Evolutionary conservation across 1,140 invertebrate genomes (phyloP), one percentile per base, ranked within the genome.

Genomic region (Drosophila jambulina): DNA sequence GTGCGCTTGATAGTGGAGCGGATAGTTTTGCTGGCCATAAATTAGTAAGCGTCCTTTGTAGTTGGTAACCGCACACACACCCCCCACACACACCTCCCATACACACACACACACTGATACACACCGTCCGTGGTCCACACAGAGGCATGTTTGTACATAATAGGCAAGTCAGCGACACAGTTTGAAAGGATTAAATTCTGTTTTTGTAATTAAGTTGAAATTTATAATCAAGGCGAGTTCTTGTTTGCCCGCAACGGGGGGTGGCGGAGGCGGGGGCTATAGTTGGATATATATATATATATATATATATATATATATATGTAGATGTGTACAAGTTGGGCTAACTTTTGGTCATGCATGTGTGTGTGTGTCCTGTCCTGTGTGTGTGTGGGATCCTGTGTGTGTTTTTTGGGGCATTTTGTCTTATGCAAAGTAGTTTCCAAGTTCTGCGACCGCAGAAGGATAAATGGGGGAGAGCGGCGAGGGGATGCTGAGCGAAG

Each of bases 171-270:
- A 67, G 80, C 84, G 84, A 87, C 84, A 87, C 85, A 88, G 75
- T 85, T 90, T 62, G 86, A 90, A 90, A 62, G 85, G 85, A 90
- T 90, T 90, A 90, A 90, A 82, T 76, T 90, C 81, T 90, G 85
- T 90, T 90, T 90, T 90, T 84, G 85, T 90, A 90, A 90, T 90
- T 90, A 90, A 90, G 85, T 90, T 90, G 85, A 90, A 90, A 90
- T 90, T 90, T 90, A 90, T 90, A 90, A 90, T 90, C 85, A 87
- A 87, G 84, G 77, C 84, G 51, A 88, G 59, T 62, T 63, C 58
- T 71, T 75, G 78, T 77, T 76, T 67, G 54, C 45, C 45, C 45
- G 34, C 29, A 48, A 53, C 36, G 58, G 76, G 68, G 53, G 27
- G 51, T 19, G 46, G 25, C 46, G 13, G 7, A 53, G 56, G 9